Evolutionary conservation across 2,113 vertebrate species (phyloP).

Genomic region (Phalacrocorax carbo): DNA sequence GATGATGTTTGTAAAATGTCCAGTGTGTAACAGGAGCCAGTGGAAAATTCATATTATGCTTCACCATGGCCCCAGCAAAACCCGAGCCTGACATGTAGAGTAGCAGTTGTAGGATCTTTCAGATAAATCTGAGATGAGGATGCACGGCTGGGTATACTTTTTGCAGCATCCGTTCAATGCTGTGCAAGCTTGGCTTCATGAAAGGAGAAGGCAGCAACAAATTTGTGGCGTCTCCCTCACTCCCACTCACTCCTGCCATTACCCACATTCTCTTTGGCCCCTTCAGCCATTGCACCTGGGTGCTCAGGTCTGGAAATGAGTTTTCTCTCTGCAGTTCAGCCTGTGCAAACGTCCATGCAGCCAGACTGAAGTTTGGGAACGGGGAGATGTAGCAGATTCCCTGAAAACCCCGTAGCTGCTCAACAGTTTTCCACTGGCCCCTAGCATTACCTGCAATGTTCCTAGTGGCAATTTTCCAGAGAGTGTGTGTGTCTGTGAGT

Average conservation of each 20-base stretch:
- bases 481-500: background rate
- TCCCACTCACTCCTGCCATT: accelerated
- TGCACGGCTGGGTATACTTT: accelerated
- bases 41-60: background rate
- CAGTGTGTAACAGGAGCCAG: background rate
- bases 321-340: background rate
- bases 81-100: accelerated
- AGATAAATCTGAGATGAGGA: background rate
- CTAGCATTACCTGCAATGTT: background rate
- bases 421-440: background rate
- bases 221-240: background rate
- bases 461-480: background rate
- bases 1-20: background rate
- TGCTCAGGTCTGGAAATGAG: background rate
- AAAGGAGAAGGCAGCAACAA: accelerated
- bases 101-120: background rate
- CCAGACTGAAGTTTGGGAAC: background rate
- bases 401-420: background rate
- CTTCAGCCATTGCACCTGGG: accelerated
- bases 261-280: accelerated
- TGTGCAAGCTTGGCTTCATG: background rate
- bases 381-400: background rate
- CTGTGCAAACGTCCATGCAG: background rate
- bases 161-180: accelerated
- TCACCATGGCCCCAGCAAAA: background rate